Conservation (phyloP, 2,113 vertebrate genomes). For the Saguinus midas region DNA sequence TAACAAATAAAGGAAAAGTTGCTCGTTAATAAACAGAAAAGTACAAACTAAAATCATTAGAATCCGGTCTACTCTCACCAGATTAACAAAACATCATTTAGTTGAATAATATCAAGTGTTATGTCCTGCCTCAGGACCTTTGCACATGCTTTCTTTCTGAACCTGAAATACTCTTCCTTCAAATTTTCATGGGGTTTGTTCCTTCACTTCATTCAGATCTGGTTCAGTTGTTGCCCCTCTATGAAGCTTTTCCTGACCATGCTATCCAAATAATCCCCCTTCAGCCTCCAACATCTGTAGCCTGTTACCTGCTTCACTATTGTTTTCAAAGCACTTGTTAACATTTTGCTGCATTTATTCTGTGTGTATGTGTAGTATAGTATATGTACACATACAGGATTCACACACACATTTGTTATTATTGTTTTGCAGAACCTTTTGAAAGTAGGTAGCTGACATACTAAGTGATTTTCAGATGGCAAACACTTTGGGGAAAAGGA, state of each 20-base stretch:
- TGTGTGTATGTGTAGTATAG: background rate
- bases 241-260: background rate
- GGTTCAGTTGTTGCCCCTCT: background rate
- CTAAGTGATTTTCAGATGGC: background rate
- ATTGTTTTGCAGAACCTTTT: background rate
- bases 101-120: background rate
- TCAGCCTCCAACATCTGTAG: background rate
- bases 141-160: background rate
- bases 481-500: background rate
- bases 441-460: background rate
- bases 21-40: background rate
- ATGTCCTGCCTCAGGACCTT: background rate
- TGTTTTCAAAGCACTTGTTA: background rate
- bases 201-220: background rate
- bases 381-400: background rate
- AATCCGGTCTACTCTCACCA: background rate
- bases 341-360: background rate
- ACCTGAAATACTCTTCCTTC: background rate
- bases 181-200: background rate
- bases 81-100: background rate
- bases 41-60: background rate
- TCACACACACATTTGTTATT: background rate
- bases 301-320: background rate
- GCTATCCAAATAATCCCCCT: background rate
- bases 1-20: background rate